These are phyloP conservation scores for Cosmia pyralina DNA, from an alignment of 2,888 invertebrate genomes.

Conservation along the genomic window DNA sequence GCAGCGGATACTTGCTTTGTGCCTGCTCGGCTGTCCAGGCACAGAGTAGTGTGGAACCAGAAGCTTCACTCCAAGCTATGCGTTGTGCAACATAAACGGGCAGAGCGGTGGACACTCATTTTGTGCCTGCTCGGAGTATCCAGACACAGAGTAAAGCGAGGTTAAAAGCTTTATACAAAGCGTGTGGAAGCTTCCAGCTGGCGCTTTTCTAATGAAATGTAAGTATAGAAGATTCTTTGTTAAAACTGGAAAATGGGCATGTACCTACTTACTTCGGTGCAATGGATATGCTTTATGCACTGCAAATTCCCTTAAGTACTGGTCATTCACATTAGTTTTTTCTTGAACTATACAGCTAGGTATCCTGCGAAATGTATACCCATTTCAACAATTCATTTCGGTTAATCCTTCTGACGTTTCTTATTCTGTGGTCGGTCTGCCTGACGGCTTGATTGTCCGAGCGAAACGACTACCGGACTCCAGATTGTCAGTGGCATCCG, in stretches of 20 bases:
- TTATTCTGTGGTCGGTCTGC: conserved; percentile 8
- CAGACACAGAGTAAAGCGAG: background rate
- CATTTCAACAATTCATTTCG: background rate
- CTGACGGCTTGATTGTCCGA: conserved; percentile 56
- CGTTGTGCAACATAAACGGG: conserved; percentile 75
- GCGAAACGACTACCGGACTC: conserved; percentile 48
- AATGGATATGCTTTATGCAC: too few relatives aligned
- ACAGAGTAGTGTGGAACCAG: background rate
- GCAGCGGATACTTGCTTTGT: conserved; percentile 66
- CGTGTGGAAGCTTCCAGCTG: too few relatives aligned
- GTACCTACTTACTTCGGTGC: too few relatives aligned
- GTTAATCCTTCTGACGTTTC: conserved; percentile 10
- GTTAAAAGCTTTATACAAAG: conserved; percentile 18
- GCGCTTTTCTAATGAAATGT: too few relatives aligned
- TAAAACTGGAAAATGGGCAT: too few relatives aligned
- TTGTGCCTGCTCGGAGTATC: conserved; percentile 53
- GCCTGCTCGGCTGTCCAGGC: conserved; percentile 13
- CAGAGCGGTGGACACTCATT: conserved; percentile 63
- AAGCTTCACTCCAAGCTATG: conserved; percentile 49
- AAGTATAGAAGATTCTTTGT: too few relatives aligned
- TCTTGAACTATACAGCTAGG: too few relatives aligned
- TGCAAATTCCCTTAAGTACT: too few relatives aligned
- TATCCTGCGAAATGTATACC: too few relatives aligned
- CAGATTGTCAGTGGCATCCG: conserved; percentile 49
- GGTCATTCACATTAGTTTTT: too few relatives aligned